Evolutionary conservation across 2,888 invertebrate species (phyloP).

Genomic region (Schizotus pectinicornis): DNA sequence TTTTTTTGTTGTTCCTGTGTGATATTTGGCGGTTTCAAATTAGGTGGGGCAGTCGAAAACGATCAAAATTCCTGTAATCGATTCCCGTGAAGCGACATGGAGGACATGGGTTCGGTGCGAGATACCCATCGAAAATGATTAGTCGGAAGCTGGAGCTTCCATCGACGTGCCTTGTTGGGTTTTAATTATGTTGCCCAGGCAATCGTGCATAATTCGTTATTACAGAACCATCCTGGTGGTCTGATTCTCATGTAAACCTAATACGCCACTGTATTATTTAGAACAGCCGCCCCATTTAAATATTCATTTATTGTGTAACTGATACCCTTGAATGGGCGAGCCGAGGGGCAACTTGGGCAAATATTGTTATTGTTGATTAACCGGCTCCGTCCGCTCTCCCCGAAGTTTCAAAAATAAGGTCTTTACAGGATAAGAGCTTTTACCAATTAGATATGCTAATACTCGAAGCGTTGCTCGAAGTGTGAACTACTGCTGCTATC

Average conservation of each 20-base stretch:
- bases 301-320: conserved; percentile 34
- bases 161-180: conserved; percentile 2
- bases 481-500: no score
- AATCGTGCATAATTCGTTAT: conserved; percentile 31
- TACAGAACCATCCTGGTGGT: conserved; percentile 30
- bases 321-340: conserved; percentile 28
- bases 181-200: conserved; percentile 29
- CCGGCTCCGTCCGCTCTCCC: no score
- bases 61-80: no score
- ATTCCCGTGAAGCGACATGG: no score
- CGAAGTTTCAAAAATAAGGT: no score
- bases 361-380: no score
- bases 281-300: conserved; percentile 25
- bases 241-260: conserved; percentile 28
- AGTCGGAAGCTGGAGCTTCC: conserved; percentile 11
- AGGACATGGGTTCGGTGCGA: conserved; percentile 13
- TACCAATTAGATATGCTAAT: no score
- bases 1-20: no score
- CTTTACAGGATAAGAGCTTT: no score
- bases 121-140: conserved; percentile 19
- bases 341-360: conserved; percentile 1
- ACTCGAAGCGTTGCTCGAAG: no score
- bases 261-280: conserved; percentile 25
- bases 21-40: no score
- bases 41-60: no score